Base-by-base conservation (phyloP, 2,888 invertebrate species). In the Spisula subtruncata region DNA sequence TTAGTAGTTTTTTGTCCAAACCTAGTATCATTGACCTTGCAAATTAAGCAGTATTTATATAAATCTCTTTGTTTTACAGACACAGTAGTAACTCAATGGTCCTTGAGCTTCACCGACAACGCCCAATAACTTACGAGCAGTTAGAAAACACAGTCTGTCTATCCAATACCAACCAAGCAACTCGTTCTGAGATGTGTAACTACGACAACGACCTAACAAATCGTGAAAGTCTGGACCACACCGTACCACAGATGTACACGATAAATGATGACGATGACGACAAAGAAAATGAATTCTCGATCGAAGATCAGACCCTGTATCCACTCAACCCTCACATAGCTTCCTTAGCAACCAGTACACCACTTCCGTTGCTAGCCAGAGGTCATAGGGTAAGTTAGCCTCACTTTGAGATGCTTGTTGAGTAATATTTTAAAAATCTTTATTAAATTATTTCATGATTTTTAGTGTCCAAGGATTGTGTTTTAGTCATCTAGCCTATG, bases 331-430 rank as follows among this genome's bases (percentile, higher is more conserved):
- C 90, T 25, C 87, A 88, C 20, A 84, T 91, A 1, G 86, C 92
- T 48, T 88, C 84, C 46, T 89, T 94, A 20, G 93, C 94, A 12
- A 94, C 95, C 83, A 95, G 95, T 89, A 95, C 95, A 16, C 95
- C 95, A 16, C 89, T 95, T 25, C 94, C 94, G 12, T 92, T 94
- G 54, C 91, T 94, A 18, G 92, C 93, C 60, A 92, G 94, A 90
- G 95, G 94, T 48, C 94, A 93, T 60, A 93, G 93, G 93, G 95
- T 95, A 92, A 82, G 95, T 95, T 91, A 82, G 93, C 75, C 29
- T 75, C 35, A 32, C 14, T 75, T 75, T 75, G 25, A 25, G 29
- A 35, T 41, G 1, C 20, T 35, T 51, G 51, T 16, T 10, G 14
- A 51, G 14, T 51, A 51, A 51, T 51, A 51, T 51, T 51, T n/a